Conservation (phyloP, 2,888 invertebrate species). For the Bembecia ichneumoniformis region DNA sequence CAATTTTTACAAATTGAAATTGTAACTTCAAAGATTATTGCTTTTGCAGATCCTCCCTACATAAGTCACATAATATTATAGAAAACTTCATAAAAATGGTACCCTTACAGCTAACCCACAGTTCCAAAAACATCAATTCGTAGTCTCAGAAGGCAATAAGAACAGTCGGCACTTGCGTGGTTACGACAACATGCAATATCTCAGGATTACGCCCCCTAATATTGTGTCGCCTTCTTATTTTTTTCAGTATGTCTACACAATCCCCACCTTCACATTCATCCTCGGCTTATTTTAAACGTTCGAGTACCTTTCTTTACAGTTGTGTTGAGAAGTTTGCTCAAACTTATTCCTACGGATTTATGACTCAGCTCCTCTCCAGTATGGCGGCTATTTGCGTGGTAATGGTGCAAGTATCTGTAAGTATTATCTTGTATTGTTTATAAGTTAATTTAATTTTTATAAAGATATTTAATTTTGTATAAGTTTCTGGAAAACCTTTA, state of each 20-base stretch:
- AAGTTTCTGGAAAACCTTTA: conserved; percentile 8
- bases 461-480: not conserved
- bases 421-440: conserved; percentile 10
- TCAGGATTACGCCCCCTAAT: conserved; percentile 58
- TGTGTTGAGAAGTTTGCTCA: conserved; percentile 54
- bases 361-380: conserved; percentile 63
- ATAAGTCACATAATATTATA: too few relatives aligned
- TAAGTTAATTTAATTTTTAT: conserved; percentile 1
- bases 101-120: not conserved
- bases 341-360: conserved; percentile 63
- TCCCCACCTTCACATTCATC: conserved; percentile 13
- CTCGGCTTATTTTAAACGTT: conserved; percentile 16
- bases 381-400: conserved; percentile 65
- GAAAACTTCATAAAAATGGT: too few relatives aligned
- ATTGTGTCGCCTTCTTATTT: conserved; percentile 45
- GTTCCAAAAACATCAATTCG: conserved; percentile 9
- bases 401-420: conserved; percentile 69
- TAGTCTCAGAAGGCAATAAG: conserved; percentile 33
- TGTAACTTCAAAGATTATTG: too few relatives aligned
- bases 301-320: conserved; percentile 27
- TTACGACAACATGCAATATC: conserved; percentile 56
- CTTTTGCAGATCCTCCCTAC: too few relatives aligned
- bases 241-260: conserved; percentile 23
- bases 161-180: conserved; percentile 27
- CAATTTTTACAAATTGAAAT: too few relatives aligned